Conservation (phyloP, 2,888 invertebrate genomes). For the Camptogramma bilineatum region DNA sequence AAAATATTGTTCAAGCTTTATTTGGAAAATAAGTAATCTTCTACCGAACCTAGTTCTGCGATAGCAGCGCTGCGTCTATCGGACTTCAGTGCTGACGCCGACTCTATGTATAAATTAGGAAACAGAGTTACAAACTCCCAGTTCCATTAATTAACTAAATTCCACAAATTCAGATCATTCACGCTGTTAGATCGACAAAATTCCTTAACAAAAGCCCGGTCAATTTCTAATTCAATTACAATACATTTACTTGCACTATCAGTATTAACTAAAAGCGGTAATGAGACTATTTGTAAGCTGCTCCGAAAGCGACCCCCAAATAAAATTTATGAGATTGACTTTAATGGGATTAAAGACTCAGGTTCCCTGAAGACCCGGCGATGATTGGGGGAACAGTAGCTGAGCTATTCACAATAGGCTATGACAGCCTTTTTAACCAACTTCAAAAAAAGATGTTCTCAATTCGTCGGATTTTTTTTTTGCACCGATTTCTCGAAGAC, state of each 20-base stretch:
- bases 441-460: too few relatives aligned
- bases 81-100: too few relatives aligned
- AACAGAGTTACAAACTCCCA: conserved; percentile 1
- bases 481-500: too few relatives aligned
- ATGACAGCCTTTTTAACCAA: too few relatives aligned
- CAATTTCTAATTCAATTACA: conserved; percentile 41
- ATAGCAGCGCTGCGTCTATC: too few relatives aligned
- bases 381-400: conserved; percentile 12
- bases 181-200: conserved; percentile 20
- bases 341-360: conserved; percentile 45
- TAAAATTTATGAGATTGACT: conserved; percentile 60
- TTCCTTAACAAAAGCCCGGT: conserved; percentile 24
- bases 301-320: conserved; percentile 51
- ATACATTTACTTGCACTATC: conserved; percentile 51
- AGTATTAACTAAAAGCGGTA: conserved; percentile 58
- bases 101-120: too few relatives aligned
- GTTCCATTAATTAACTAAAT: background rate
- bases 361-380: conserved; percentile 6
- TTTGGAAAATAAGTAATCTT: too few relatives aligned
- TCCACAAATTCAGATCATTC: background rate
- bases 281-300: conserved; percentile 64
- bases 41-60: too few relatives aligned
- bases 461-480: too few relatives aligned
- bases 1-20: too few relatives aligned
- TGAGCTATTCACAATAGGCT: conserved; percentile 6